These are phyloP conservation scores for Catocala nupta DNA, from an alignment of 2,888 invertebrate genomes.

Conservation along the genomic window DNA sequence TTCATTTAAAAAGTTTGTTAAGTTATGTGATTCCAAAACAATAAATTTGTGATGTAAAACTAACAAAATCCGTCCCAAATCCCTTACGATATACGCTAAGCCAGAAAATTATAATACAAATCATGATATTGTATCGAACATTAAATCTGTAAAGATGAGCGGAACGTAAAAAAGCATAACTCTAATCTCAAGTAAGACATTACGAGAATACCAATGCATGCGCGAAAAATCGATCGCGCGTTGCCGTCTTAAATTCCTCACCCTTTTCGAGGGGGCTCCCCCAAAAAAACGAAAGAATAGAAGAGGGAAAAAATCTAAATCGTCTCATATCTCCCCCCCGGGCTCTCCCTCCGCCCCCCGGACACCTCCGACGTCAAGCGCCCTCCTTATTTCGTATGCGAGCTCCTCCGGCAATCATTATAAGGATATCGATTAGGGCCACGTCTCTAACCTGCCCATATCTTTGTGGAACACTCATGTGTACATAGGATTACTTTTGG, in stretches of 20 bases:
- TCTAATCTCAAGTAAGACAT: slow-evolving; percentile 87
- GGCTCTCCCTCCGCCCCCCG: slow-evolving; percentile 65
- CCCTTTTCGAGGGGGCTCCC: slow-evolving; percentile 87
- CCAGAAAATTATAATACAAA: slow-evolving; percentile 4
- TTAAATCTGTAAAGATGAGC: slow-evolving; percentile 43
- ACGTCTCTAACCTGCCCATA: slow-evolving; percentile 85
- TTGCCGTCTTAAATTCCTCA: slow-evolving; percentile 87
- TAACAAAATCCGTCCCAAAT: slow-evolving; percentile 1
- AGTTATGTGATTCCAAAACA: not conserved
- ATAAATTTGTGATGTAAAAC: not conserved
- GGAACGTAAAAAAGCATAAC: slow-evolving; percentile 75
- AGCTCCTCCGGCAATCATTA: slow-evolving; percentile 88
- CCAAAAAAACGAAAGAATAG: slow-evolving; percentile 87
- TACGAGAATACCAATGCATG: slow-evolving; percentile 87
- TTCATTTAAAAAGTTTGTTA: not conserved
- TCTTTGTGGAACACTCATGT: slow-evolving; percentile 80
- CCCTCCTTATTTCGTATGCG: slow-evolving; percentile 88
- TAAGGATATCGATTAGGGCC: slow-evolving; percentile 87
- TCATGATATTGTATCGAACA: slow-evolving; percentile 15
- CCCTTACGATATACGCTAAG: slow-evolving; percentile 2
- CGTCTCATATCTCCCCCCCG: slow-evolving; percentile 85
- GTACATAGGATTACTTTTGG: slow-evolving; percentile 72
- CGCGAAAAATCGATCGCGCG: slow-evolving; percentile 86
- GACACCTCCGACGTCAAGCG: slow-evolving; percentile 83
- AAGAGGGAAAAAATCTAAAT: slow-evolving; percentile 88